Evolutionary conservation across 1,140 invertebrate species (phyloP).

Genomic region (Metaphire vulgaris): DNA sequence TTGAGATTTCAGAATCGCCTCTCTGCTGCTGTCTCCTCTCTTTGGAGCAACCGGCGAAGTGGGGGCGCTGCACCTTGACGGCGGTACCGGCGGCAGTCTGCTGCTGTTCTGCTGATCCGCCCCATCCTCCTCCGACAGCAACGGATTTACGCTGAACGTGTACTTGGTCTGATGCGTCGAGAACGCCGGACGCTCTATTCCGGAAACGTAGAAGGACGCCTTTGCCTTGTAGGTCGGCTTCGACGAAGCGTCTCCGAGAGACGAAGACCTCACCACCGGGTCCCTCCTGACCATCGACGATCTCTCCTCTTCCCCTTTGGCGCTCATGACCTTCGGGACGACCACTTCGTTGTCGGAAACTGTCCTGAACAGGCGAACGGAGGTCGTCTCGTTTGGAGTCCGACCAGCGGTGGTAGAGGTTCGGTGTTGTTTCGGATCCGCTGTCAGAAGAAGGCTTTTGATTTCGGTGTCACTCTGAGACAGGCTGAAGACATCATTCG

Average conservation of each 20-base stretch:
- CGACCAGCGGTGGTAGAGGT: not conserved
- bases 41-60: constrained; percentile 15
- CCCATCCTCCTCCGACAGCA: not conserved
- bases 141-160: constrained; percentile 25
- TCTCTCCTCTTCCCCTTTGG: too few species aligned
- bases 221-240: constrained; percentile 4
- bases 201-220: constrained; percentile 22
- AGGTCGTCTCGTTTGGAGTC: not conserved
- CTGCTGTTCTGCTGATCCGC: not conserved
- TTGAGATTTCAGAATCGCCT: constrained; percentile 1
- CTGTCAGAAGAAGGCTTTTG: not conserved
- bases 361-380: not conserved
- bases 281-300: not conserved
- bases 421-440: too few species aligned
- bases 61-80: constrained; percentile 16
- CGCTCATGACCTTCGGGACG: too few species aligned
- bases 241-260: not conserved
- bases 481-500: not conserved
- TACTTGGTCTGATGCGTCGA: constrained; percentile 29
- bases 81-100: not conserved
- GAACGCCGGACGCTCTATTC: constrained; percentile 24
- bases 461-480: not conserved
- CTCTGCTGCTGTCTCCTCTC: constrained; percentile 20
- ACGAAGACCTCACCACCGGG: not conserved
- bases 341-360: not conserved